Percentiles rank a stretch among this genome's conserved stretches.
phyloP scores from a whole-genome alignment of 2,888 invertebrate genomes.

The Oeneis ivallda region DNA sequence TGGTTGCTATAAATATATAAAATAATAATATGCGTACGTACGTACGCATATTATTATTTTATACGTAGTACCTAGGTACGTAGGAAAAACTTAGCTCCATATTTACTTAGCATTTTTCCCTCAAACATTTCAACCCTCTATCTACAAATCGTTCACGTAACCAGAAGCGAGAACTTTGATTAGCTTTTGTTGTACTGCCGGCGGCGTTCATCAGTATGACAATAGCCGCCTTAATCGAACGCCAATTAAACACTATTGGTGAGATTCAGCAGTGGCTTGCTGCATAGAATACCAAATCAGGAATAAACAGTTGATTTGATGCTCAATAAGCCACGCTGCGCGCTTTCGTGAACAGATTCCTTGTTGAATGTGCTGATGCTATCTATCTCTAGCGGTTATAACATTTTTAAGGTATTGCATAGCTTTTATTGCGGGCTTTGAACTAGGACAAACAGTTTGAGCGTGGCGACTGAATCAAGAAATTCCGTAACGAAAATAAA shows the following conservation, averaged over 20 bases:
- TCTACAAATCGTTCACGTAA: constrained; percentile 11
- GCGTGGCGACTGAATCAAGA: no score
- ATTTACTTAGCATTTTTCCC: neutral
- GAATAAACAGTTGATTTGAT: constrained; percentile 3
- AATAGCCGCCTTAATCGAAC: constrained; percentile 45
- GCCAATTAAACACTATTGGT: constrained; percentile 51
- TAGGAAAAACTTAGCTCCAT: no score
- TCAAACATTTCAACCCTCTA: neutral
- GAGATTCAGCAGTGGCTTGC: constrained; percentile 27
- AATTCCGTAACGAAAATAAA: no score
- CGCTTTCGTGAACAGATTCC: neutral
- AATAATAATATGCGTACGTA: no score
- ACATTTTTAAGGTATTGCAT: no score
- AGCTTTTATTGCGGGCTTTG: no score
- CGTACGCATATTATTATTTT: no score
- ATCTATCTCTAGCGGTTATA: no score
- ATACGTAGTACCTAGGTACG: no score
- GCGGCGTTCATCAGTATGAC: constrained; percentile 28
- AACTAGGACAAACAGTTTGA: no score
- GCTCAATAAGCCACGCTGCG: neutral
- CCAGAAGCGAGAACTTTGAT: constrained; percentile 7
- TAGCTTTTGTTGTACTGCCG: neutral
- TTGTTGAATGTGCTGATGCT: neutral
- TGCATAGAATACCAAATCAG: constrained; percentile 1
- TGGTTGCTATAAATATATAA: no score